Percentiles rank a stretch among this genome's conserved stretches.
Conservation (phyloP, 2,113 vertebrate species). For the Coturnix japonica region DNA sequence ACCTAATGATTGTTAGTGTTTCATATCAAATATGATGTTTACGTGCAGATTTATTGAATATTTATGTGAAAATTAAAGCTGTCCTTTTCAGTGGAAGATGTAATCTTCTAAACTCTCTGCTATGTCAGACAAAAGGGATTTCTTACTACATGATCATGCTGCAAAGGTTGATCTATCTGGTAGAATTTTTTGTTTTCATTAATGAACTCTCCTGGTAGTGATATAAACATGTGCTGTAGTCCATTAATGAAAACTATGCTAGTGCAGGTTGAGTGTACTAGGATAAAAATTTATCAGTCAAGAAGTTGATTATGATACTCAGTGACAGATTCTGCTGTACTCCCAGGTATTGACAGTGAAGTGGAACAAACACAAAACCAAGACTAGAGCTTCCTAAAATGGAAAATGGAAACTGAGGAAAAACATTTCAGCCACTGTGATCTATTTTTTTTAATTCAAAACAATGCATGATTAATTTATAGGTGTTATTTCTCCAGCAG, state of each 20-base stretch:
- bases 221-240: conserved; percentile 57
- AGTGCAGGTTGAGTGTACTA: conserved; percentile 50
- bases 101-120: neutral
- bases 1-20: neutral
- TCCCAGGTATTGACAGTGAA: conserved; percentile 14
- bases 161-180: conserved; percentile 29
- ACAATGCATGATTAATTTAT: neutral
- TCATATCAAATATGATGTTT: neutral
- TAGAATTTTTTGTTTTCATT: conserved; percentile 46
- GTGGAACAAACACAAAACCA: neutral
- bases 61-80: neutral
- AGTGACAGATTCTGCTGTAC: neutral
- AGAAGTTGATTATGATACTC: conserved; percentile 40
- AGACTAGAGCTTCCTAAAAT: conserved; percentile 21
- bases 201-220: conserved; percentile 49
- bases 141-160: neutral
- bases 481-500: neutral
- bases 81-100: neutral
- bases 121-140: neutral
- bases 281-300: conserved; percentile 33
- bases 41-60: neutral
- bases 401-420: neutral
- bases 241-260: conserved; percentile 40
- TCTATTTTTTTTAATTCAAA: conserved; percentile 17
- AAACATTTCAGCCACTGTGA: neutral